Conservation (phyloP, 2,797 vertebrate species). For the Rhyacichthys aspro region DNA sequence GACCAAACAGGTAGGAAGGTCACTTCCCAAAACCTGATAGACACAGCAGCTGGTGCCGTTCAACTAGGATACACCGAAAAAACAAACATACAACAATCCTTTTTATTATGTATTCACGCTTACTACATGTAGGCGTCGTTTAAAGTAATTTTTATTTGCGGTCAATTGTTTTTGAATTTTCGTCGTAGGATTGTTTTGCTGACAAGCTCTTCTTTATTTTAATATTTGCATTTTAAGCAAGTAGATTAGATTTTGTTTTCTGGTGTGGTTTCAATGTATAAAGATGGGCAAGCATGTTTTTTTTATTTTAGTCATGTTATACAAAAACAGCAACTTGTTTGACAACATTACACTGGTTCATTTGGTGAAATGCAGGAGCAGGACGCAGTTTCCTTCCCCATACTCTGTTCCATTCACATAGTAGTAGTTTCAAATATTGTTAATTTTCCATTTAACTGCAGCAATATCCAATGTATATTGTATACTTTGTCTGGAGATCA, state of each 20-base stretch:
- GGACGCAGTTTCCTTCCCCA: constrained; percentile 56
- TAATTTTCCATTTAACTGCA: constrained; percentile 72
- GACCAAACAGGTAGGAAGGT: constrained; percentile 86
- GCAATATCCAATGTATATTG: constrained; percentile 82
- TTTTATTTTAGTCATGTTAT: constrained; percentile 76
- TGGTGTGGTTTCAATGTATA: constrained; percentile 80
- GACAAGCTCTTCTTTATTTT: constrained; percentile 52
- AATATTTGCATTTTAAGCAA: constrained; percentile 69
- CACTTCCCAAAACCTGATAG: constrained; percentile 80
- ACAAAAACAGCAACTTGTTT: constrained; percentile 68
- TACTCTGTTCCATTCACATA: constrained; percentile 53
- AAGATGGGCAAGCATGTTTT: constrained; percentile 79
- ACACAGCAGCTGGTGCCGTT: constrained; percentile 68
- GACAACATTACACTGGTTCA: constrained; percentile 68
- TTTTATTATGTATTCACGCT: constrained; percentile 64
- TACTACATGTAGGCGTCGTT: constrained; percentile 66
- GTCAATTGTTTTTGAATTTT: constrained; percentile 61
- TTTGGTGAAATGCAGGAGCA: constrained; percentile 63
- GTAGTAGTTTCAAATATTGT: constrained; percentile 71
- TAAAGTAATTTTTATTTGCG: constrained; percentile 73
- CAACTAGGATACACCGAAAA: constrained; percentile 75
- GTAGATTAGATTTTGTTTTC: constrained; percentile 56
- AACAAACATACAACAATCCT: constrained; percentile 45
- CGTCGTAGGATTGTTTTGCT: constrained; percentile 74
- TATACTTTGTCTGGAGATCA: constrained; percentile 82